Evolutionary conservation across 2,113 vertebrate genomes (phyloP), one percentile per base, ranked within the genome.

Genomic region (Opisthocomus hoazin): DNA sequence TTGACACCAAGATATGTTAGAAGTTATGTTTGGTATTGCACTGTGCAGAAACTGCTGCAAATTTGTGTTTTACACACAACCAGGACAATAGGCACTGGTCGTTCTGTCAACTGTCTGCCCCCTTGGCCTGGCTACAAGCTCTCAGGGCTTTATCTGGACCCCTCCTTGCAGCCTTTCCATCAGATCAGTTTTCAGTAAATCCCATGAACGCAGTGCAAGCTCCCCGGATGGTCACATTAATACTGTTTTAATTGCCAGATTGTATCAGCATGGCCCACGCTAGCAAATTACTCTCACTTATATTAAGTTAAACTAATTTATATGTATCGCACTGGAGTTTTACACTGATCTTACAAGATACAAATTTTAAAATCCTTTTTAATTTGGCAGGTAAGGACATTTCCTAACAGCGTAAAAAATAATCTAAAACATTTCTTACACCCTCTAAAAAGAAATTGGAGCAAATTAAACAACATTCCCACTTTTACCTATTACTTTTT

Each of bases 71-170:
- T 37, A 56, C 24, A 39, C 7, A 5, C 23, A 43, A 19, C 19
- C 8, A 6, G 7, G 30, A 8, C 30, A 54, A 43, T 12, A 5
- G 19, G 22, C 7, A 14, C n/a, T 70, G 3, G 0, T 41, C 1
- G 0, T 17, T 12, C 15, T 74, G 29, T 26, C 77, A 73, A 36
- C 11, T 11, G 34, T 14, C 26, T 46, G 56, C 82, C 10, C 34
- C 43, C 86, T 27, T 51, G 27, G 18, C 34, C 30, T 48, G 48
- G 45, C 87, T 74, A 19, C 53, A 65, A 9, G 36, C 18, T 41
- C 37, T 22, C 10, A 23, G 3, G 36, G 16, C 18, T 68, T 71
- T 37, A 34, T 54, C 63, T 71, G 50, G 30, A 66, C 32, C 69
- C 48, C 48, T 2, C 84, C 50, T 48, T 36, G 54, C 22, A 73